Percentiles rank a stretch among this genome's conserved stretches.
These are phyloP conservation scores for Watersipora subatra DNA, from an alignment of 1,140 invertebrate species.

Conservation along the genomic window DNA sequence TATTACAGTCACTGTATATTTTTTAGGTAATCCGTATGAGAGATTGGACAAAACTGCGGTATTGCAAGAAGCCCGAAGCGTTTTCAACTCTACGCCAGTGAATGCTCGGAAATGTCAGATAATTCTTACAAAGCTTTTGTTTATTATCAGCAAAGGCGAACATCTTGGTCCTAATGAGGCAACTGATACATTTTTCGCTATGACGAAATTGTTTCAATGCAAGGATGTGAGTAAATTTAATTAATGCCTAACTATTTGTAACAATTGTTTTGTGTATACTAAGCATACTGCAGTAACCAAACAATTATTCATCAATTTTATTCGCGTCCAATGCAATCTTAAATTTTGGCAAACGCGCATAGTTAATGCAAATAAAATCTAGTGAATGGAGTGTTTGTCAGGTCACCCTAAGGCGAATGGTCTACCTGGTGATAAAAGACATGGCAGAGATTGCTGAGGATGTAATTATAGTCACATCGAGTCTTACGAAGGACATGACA, in stretches of 20 bases:
- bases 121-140: slow-evolving; percentile 90
- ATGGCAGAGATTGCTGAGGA: slow-evolving; percentile 86
- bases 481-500: slow-evolving; percentile 98
- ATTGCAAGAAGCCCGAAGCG: slow-evolving; percentile 74
- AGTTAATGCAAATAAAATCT: too few species aligned
- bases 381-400: slow-evolving; percentile 16
- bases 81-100: slow-evolving; percentile 93
- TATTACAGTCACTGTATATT: too few species aligned
- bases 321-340: not conserved
- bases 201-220: slow-evolving; percentile 96
- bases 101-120: slow-evolving; percentile 90
- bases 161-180: slow-evolving; percentile 80
- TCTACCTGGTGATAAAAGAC: slow-evolving; percentile 96
- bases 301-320: not conserved
- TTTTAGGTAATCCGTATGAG: slow-evolving; percentile 71
- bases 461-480: slow-evolving; percentile 95
- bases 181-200: slow-evolving; percentile 96
- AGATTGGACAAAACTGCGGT: slow-evolving; percentile 91
- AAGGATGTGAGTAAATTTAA: slow-evolving; percentile 57
- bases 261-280: not conserved
- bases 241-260: not conserved
- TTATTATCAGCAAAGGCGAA: slow-evolving; percentile 87
- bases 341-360: not conserved
- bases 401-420: slow-evolving; percentile 70
- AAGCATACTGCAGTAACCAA: not conserved